A percentile compares a stretch with the other conserved stretches of the same genome.
Conservation (phyloP, 2,113 vertebrate species). For the Atherinomorus stipes region DNA sequence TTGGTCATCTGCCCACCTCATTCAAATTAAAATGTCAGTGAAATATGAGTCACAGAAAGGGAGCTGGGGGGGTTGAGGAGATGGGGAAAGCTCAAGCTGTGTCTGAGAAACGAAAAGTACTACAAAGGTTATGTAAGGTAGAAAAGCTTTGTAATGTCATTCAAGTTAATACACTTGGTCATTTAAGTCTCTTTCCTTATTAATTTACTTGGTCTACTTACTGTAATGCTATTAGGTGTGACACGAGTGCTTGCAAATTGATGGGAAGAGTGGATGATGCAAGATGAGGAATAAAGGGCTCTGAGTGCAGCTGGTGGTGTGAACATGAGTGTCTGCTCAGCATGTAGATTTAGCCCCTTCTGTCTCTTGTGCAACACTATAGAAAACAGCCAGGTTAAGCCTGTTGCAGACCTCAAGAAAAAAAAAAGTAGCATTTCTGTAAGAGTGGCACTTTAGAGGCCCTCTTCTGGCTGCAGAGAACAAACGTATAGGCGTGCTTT, state of each 20-base stretch:
- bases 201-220: background rate
- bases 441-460: too few species aligned
- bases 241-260: background rate
- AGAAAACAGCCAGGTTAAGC: conserved; percentile 30
- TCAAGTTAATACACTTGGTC: background rate
- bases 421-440: background rate
- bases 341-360: conserved; percentile 25
- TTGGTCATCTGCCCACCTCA: conserved; percentile 11
- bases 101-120: conserved; percentile 11
- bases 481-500: too few species aligned
- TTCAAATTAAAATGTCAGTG: conserved; percentile 26
- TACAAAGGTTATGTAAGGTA: background rate
- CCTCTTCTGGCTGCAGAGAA: too few species aligned
- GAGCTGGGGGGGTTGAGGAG: background rate
- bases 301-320: conserved; percentile 26
- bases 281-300: conserved; percentile 17
- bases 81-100: background rate
- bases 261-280: conserved; percentile 5
- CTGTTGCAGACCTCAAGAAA: conserved; percentile 2
- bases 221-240: background rate
- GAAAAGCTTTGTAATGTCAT: background rate
- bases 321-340: conserved; percentile 12
- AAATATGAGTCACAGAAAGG: background rate
- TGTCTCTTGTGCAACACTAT: conserved; percentile 40
- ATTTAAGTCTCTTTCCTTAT: conserved; percentile 2